Conservation (phyloP, 2,888 invertebrate species). For the Argyra leucocephala region DNA sequence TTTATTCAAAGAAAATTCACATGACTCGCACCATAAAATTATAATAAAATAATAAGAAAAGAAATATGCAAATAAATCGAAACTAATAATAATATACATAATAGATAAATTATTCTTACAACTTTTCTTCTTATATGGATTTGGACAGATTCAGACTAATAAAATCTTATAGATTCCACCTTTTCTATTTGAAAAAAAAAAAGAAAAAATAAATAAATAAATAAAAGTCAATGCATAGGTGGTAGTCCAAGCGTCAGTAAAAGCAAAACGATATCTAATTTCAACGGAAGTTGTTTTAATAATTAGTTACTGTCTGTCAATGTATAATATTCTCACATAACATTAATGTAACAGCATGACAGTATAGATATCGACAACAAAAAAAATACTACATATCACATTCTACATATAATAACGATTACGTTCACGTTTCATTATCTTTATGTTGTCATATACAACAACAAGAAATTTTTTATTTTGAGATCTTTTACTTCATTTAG, state of each 20-base stretch:
- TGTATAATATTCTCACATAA: background rate
- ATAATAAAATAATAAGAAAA: too few species aligned
- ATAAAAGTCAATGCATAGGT: too few species aligned
- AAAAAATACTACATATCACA: background rate
- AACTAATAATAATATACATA: too few species aligned
- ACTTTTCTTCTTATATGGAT: too few species aligned
- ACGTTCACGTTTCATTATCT: background rate
- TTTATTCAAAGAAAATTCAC: too few species aligned
- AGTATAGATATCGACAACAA: background rate
- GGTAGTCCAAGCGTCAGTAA: background rate
- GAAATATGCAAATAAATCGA: too few species aligned
- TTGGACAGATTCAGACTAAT: background rate
- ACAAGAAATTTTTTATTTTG: background rate
- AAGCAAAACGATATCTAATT: background rate
- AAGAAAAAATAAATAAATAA: too few species aligned
- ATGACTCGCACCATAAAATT: too few species aligned
- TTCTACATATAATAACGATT: background rate
- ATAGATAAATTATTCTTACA: too few species aligned
- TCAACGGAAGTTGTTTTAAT: slow-evolving; percentile 1
- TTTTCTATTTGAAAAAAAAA: background rate
- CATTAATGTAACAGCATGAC: background rate
- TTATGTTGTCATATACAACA: background rate
- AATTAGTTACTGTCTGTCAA: background rate
- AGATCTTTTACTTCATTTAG: background rate
- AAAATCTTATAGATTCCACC: background rate